Evolutionary conservation across 1,140 invertebrate species (phyloP).

Genomic region (Asbolus verrucosus): DNA sequence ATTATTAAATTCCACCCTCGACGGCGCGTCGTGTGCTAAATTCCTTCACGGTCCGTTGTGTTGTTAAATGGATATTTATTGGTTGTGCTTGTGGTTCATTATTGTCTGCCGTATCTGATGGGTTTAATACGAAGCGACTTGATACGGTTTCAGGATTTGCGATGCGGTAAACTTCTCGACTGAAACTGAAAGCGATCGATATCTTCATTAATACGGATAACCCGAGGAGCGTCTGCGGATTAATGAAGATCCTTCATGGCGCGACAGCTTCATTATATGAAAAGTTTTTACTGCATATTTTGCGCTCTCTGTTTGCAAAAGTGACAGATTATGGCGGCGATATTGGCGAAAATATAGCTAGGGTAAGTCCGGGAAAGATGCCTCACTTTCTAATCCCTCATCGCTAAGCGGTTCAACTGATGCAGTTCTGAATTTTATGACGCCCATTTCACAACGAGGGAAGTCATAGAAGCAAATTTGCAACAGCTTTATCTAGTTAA

Average conservation of each 20-base stretch:
- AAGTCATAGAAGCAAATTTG: no score
- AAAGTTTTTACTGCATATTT: no score
- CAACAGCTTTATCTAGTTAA: no score
- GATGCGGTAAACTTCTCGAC: no score
- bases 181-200: slow-evolving; percentile 17
- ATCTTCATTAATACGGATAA: slow-evolving; percentile 20
- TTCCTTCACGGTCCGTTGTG: slow-evolving; percentile 28
- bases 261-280: no score
- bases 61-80: slow-evolving; percentile 30
- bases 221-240: slow-evolving; percentile 6
- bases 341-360: slow-evolving; percentile 2
- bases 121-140: no score
- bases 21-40: slow-evolving; percentile 4
- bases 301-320: no score
- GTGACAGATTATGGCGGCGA: no score
- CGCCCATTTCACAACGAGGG: no score
- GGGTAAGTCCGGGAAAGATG: not conserved
- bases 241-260: slow-evolving; percentile 1
- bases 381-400: not conserved
- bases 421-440: no score
- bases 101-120: slow-evolving; percentile 3
- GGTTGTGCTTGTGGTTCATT: slow-evolving; percentile 10
- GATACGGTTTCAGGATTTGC: slow-evolving; percentile 3
- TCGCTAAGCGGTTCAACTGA: no score
- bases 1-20: slow-evolving; percentile 14